phyloP scores from a whole-genome alignment of 2,797 vertebrate genomes.

The Tympanoctomys barrerae region DNA sequence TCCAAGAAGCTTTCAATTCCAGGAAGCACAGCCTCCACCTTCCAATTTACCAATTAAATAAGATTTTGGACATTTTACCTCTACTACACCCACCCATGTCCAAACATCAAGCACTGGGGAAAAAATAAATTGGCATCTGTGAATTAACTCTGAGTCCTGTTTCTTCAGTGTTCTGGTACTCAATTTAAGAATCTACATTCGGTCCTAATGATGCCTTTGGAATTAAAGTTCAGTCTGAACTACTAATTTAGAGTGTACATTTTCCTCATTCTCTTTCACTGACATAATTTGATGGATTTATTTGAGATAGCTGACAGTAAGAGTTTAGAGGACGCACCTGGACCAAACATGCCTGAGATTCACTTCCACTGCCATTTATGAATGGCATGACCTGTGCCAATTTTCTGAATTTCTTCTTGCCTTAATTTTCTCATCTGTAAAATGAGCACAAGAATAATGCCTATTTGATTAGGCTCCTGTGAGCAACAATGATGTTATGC shows the following conservation, averaged over 20 bases:
- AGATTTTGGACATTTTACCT: neutral
- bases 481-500: neutral
- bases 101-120: accelerated
- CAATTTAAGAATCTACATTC: neutral
- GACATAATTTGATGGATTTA: neutral
- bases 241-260: neutral
- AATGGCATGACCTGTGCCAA: neutral
- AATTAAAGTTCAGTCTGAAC: neutral
- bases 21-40: neutral
- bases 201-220: neutral
- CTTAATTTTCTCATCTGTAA: neutral
- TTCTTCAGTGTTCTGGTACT: neutral
- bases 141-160: neutral
- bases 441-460: neutral
- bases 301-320: neutral
- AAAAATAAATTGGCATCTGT: neutral
- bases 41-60: neutral
- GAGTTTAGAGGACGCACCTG: neutral
- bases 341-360: neutral
- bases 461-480: neutral
- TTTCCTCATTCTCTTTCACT: neutral
- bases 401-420: neutral
- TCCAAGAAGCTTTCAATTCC: neutral
- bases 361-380: neutral
- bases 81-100: neutral